Evolutionary conservation across 1,140 invertebrate genomes (phyloP).

Genomic region (Aphelenchoides avenae): DNA sequence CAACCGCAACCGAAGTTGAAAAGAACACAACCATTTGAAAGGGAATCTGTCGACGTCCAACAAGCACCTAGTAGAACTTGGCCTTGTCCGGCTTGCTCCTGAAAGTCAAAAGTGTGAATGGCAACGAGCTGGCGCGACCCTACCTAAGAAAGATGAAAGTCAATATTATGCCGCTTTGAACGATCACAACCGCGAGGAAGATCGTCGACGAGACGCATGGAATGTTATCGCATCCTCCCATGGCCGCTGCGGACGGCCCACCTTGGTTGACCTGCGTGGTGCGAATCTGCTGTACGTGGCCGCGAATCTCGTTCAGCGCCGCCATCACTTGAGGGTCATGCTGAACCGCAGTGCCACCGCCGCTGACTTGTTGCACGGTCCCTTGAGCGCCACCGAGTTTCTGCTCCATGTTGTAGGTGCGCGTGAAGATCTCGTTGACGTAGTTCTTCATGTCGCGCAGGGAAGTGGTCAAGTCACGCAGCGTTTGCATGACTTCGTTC

Average conservation of each 20-base stretch:
- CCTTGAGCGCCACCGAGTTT: slow-evolving; percentile 38
- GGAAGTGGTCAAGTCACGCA: slow-evolving; percentile 49
- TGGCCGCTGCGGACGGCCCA: background rate
- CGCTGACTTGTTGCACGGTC: slow-evolving; percentile 22
- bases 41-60: too few relatives aligned
- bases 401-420: slow-evolving; percentile 57
- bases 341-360: slow-evolving; percentile 13
- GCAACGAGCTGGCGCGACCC: background rate
- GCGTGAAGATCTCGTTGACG: slow-evolving; percentile 59
- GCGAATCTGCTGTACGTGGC: slow-evolving; percentile 43
- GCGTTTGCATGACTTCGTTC: slow-evolving; percentile 51
- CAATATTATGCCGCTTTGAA: slow-evolving; percentile 48
- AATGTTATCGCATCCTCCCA: slow-evolving; percentile 14
- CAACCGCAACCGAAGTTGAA: too few relatives aligned
- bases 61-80: slow-evolving; percentile 57
- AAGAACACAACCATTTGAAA: too few relatives aligned
- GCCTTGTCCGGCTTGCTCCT: slow-evolving; percentile 58
- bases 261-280: slow-evolving; percentile 24
- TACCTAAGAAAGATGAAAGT: slow-evolving; percentile 54
- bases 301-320: slow-evolving; percentile 41
- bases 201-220: slow-evolving; percentile 46
- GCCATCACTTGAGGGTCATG: background rate
- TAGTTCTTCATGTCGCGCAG: slow-evolving; percentile 58
- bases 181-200: slow-evolving; percentile 43
- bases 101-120: slow-evolving; percentile 24